Evolutionary conservation across 2,797 vertebrate species (phyloP).

Genomic region (Emydoidea blandingii): DNA sequence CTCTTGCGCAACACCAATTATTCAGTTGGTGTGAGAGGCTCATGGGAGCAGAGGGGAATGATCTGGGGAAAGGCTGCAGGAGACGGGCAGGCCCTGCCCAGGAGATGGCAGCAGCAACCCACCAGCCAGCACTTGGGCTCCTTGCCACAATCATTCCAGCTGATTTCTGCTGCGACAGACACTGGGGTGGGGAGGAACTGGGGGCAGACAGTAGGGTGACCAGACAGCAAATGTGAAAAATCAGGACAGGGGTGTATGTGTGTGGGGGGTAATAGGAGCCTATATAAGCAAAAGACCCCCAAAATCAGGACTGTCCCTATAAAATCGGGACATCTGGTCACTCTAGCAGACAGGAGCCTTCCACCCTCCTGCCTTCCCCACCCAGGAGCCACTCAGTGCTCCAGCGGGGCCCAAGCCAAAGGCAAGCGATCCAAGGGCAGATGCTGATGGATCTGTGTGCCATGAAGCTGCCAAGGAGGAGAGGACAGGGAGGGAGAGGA

Average conservation of each 20-base stretch:
- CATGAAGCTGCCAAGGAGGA: neutral
- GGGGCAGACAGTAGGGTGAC: no score
- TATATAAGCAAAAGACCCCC: no score
- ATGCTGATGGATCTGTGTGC: neutral
- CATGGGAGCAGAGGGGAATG: neutral
- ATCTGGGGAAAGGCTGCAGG: neutral
- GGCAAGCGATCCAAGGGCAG: neutral
- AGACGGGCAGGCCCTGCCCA: neutral
- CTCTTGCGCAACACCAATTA: neutral
- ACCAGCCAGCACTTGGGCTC: neutral
- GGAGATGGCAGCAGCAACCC: conserved; percentile 75
- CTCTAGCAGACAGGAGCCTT: neutral
- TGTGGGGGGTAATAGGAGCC: no score
- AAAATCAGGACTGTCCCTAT: no score
- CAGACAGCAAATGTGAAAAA: no score
- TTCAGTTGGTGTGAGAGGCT: neutral
- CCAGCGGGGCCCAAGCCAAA: neutral
- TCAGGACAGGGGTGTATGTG: no score
- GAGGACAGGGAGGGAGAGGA: fast-evolving
- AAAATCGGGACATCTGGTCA: no score
- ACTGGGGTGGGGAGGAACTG: neutral
- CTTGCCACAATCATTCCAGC: no score
- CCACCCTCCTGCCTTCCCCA: neutral
- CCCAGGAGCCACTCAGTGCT: neutral
- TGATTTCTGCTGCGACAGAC: neutral